Conservation (phyloP, 1,140 invertebrate genomes). For the Macrotrachela quadricornifera region DNA sequence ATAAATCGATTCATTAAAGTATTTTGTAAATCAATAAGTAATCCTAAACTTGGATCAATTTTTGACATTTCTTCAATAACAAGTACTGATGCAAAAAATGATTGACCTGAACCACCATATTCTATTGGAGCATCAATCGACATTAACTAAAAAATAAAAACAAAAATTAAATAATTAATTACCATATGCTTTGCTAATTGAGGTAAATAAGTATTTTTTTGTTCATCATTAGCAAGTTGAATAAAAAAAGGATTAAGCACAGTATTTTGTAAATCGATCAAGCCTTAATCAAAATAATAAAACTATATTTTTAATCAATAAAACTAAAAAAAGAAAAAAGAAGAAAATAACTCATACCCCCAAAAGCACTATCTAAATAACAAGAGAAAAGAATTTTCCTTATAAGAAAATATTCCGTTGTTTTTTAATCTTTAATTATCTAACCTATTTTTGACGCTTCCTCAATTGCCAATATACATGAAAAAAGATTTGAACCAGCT, state of each 20-base stretch:
- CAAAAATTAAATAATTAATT: conserved; percentile 11
- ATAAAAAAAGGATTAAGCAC: conserved; percentile 3
- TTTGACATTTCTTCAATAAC: conserved; percentile 79
- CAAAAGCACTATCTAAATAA: background rate
- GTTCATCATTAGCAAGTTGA: conserved; percentile 35
- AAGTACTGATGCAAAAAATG: conserved; percentile 66
- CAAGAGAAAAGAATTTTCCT: background rate
- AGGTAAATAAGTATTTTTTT: conserved; percentile 40
- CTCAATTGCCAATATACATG: background rate
- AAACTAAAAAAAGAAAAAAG: too few species aligned
- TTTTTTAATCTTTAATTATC: background rate
- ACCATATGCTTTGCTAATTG: conserved; percentile 31
- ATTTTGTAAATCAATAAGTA: conserved; percentile 75
- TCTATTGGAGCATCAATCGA: conserved; percentile 66
- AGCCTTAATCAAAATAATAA: background rate
- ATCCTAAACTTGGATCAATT: conserved; percentile 63
- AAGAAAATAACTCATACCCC: too few species aligned
- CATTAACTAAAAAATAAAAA: conserved; percentile 49
- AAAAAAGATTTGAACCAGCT: background rate
- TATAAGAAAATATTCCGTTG: background rate
- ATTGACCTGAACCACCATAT: conserved; percentile 61
- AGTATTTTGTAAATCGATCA: background rate
- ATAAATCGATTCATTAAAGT: conserved; percentile 60
- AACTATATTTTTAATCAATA: too few species aligned
- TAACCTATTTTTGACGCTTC: background rate